A percentile compares a stretch with the other conserved stretches of the same genome.
Evolutionary conservation across 2,888 invertebrate genomes (phyloP).

Genomic region (Cephus spinipes): DNA sequence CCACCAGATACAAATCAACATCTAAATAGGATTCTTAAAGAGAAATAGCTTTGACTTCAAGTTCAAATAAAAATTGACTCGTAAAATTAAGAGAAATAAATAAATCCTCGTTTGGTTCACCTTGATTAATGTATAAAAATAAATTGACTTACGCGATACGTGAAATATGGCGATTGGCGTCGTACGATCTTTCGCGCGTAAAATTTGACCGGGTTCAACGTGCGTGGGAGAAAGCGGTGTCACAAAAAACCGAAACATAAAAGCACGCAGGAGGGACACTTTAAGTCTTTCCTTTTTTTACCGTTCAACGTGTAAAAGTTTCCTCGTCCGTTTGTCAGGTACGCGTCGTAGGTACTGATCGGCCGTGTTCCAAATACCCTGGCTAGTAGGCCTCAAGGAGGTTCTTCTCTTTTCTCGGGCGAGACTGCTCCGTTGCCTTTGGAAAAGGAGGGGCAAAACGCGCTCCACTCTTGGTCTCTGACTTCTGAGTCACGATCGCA

Average conservation of each 20-base stretch:
- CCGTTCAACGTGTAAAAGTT: not conserved
- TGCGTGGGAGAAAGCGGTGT: not conserved
- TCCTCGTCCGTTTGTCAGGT: conserved; percentile 36
- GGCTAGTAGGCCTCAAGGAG: conserved; percentile 42
- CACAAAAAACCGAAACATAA: not conserved
- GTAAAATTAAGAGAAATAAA: not conserved
- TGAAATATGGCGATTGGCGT: not conserved
- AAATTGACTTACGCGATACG: not conserved
- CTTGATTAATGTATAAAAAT: not conserved
- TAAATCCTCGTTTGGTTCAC: not conserved
- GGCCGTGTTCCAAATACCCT: conserved; percentile 47
- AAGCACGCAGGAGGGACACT: not conserved
- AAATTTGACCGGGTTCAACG: not conserved
- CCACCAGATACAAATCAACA: not conserved
- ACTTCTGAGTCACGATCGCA: conserved; percentile 38
- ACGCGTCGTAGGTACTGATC: conserved; percentile 56
- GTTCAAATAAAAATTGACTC: not conserved
- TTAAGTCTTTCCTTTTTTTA: not conserved
- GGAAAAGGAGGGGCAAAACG: conserved; percentile 34
- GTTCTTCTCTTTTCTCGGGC: conserved; percentile 47
- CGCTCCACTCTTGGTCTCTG: conserved; percentile 32
- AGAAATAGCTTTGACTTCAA: not conserved
- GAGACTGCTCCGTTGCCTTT: conserved; percentile 22
- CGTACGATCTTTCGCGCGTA: not conserved
- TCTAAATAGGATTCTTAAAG: not conserved